A percentile compares a stretch with the other conserved stretches of the same genome.
These are phyloP conservation scores for Chinchilla lanigera DNA, from an alignment of 2,113 vertebrate genomes.

Conservation along the genomic window DNA sequence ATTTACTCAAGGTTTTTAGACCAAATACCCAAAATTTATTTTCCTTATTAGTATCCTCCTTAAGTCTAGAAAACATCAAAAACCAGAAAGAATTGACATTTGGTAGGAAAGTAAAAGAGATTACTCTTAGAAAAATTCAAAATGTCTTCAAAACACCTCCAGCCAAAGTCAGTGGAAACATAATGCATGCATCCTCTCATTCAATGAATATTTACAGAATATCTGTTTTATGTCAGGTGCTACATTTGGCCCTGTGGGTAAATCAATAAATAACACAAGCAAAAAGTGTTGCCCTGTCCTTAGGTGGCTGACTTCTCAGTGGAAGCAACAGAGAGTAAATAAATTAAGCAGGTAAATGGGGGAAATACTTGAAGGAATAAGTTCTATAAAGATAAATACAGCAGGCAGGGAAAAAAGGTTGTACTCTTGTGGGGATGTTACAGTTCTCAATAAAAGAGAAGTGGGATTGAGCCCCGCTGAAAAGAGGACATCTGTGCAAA, in stretches of 20 bases:
- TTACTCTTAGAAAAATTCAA: constrained; percentile 46
- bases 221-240: not conserved
- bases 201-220: not conserved
- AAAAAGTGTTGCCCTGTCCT: not conserved
- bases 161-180: not conserved
- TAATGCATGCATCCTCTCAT: constrained; percentile 5
- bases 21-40: not conserved
- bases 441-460: not conserved
- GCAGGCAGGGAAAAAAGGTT: not conserved
- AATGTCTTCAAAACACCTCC: not conserved
- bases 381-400: constrained; percentile 25
- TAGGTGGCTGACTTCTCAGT: not conserved
- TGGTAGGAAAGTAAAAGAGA: constrained; percentile 49
- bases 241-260: not conserved
- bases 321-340: not conserved
- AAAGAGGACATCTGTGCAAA: not conserved
- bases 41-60: not conserved
- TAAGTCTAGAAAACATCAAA: not conserved
- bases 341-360: not conserved
- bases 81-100: constrained; percentile 1
- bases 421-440: not conserved
- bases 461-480: not conserved
- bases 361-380: not conserved
- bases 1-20: not conserved
- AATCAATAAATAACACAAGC: constrained; percentile 1